Base-by-base conservation (phyloP, 2,113 vertebrate species). In the Maccullochella peelii region DNA sequence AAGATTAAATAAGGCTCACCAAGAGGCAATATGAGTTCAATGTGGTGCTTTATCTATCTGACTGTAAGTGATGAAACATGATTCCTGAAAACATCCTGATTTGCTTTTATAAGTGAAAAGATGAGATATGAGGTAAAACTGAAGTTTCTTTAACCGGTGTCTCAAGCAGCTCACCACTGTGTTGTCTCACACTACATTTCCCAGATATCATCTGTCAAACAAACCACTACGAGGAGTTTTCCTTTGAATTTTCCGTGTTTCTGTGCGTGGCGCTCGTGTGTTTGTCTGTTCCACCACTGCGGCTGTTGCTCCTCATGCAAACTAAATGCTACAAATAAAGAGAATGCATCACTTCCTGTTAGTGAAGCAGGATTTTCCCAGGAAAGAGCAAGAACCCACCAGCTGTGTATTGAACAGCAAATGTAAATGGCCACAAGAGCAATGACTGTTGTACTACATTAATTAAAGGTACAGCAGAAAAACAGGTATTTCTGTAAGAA, bases 271-370 rank as follows among this genome's bases (percentile, higher is more conserved):
- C 8, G 40, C 30, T 57, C 0, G 18, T 73, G 68, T 72, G 44
- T 73, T 72, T 70, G 57, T 42, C 12, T 0, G 6, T 59, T 57
- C 12, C n/a, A 2, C 8, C 16, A 8, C 40, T 57, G 27, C 25
- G 36, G 23, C 27, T 25, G 63, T 6, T 73, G 23, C 66, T 65
- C 25, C 20, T 16, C 62, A 54, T 47, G 58, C 74, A 84, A 61
- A 77, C 55, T 55, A 2, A n/a, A n/a, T 62, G n/a, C 20, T 84
- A 61, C 40, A 85, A 66, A 85, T 80, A 66, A 38, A 85, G 75
- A 66, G 57, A 63, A 54, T 44, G 14, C 66, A 82, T 73, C 78
- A 69, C 77, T 80, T 87, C 72, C 77, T 85, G 79, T 52, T 25
- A 42, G 25, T 5, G 38, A 47, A n/a, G 1, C 21, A 23, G n/a